Conservation (phyloP, 1,140 invertebrate genomes). For the Drosophila burlai region DNA sequence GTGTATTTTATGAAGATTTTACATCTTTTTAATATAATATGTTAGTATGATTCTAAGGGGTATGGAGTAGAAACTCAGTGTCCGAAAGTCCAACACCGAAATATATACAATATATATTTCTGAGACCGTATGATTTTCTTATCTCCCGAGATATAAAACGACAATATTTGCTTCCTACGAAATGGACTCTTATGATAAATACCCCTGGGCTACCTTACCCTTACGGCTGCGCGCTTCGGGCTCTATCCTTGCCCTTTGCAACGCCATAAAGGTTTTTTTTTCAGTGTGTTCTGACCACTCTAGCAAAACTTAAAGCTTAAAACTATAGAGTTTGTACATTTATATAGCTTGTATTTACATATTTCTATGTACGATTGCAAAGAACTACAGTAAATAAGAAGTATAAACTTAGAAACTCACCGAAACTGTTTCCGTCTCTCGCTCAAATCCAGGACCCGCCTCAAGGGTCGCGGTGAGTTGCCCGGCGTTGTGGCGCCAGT, state of each 20-base stretch:
- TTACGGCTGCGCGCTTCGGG: neutral
- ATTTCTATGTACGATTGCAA: neutral
- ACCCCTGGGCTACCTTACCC: too few species aligned
- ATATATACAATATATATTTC: too few species aligned
- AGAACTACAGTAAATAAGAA: too few species aligned
- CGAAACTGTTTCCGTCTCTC: conserved; percentile 87
- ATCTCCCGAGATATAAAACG: neutral
- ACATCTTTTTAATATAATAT: neutral
- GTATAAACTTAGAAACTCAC: conserved; percentile 70
- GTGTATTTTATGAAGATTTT: neutral
- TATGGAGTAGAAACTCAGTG: neutral
- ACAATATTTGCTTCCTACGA: too few species aligned
- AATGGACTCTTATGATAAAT: too few species aligned
- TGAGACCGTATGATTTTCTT: neutral
- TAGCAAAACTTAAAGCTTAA: too few species aligned
- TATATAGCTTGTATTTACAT: neutral
- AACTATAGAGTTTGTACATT: too few species aligned
- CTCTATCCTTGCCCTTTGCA: neutral
- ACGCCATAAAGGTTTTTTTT: too few species aligned
- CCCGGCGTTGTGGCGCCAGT: conserved; percentile 83
- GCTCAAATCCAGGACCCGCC: conserved; percentile 85
- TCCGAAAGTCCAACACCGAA: too few species aligned
- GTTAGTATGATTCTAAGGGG: neutral
- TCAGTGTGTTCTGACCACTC: too few species aligned
- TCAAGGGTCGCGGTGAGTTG: conserved; percentile 86